Evolutionary conservation across 2,888 invertebrate genomes (phyloP).

Genomic region (Agonopterix heracliana): DNA sequence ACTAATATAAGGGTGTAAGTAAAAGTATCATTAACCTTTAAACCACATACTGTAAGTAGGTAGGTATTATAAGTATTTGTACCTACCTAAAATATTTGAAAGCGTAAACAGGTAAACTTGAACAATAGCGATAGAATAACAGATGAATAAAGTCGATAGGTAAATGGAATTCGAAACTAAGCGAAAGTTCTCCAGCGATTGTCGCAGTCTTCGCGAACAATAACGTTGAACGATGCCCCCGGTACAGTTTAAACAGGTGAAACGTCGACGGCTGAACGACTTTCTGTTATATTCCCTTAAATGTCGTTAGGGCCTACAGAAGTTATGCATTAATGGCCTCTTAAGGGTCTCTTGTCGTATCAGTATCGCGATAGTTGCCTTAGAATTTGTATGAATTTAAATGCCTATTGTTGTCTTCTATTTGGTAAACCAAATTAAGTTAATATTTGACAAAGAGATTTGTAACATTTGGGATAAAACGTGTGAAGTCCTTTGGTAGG

Average conservation of each 20-base stretch:
- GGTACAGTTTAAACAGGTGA: conserved; percentile 34
- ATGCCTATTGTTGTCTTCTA: too few relatives aligned
- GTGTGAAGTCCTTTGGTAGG: too few relatives aligned
- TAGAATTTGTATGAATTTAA: too few relatives aligned
- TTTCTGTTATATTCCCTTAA: conserved; percentile 30
- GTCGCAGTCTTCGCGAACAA: conserved; percentile 26
- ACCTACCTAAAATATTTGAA: too few relatives aligned
- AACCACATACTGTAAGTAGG: too few relatives aligned
- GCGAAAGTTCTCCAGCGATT: conserved; percentile 12
- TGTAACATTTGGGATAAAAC: too few relatives aligned
- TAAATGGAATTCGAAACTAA: conserved; percentile 8
- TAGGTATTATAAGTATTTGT: too few relatives aligned
- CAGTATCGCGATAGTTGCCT: neutral
- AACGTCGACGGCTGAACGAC: conserved; percentile 15
- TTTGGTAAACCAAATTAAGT: too few relatives aligned
- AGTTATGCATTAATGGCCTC: conserved; percentile 15
- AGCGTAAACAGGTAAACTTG: too few relatives aligned
- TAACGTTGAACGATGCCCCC: conserved; percentile 32
- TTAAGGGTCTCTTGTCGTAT: conserved; percentile 7
- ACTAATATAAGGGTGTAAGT: too few relatives aligned
- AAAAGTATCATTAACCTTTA: too few relatives aligned
- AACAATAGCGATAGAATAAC: conserved; percentile 3
- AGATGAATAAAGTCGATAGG: conserved; percentile 5
- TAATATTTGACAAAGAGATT: too few relatives aligned
- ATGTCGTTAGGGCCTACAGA: conserved; percentile 29